Evolutionary conservation across 53 echinoderm and acorn worm species (phyloP).

Genomic region (Zoroaster sp.): DNA sequence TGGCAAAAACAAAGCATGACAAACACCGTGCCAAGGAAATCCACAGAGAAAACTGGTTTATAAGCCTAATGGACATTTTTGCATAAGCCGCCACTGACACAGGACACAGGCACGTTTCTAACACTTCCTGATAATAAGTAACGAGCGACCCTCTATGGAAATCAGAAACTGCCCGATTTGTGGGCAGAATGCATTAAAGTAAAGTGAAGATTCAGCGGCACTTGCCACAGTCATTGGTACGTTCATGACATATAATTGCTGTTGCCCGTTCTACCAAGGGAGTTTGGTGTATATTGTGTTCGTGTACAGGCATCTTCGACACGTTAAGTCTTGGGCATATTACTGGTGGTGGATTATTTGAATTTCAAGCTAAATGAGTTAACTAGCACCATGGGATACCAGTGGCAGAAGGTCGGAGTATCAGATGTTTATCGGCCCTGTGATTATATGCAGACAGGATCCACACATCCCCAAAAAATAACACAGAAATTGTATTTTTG

Average conservation of each 20-base stretch:
- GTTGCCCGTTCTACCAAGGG: background rate
- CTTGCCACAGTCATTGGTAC: background rate
- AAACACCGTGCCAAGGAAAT: background rate
- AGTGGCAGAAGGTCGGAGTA: too few species aligned
- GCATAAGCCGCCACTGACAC: background rate
- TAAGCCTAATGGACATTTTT: background rate
- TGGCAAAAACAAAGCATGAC: too few species aligned
- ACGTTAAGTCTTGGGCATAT: too few species aligned
- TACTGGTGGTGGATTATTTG: too few species aligned
- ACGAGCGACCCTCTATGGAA: background rate
- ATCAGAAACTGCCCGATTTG: slow-evolving; percentile 10
- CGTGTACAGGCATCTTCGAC: background rate
- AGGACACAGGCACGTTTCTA: background rate
- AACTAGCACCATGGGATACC: too few species aligned
- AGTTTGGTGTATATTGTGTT: background rate
- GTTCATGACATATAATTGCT: slow-evolving; percentile 1
- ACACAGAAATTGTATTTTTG: too few species aligned
- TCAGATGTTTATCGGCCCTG: too few species aligned
- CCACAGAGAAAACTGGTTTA: background rate
- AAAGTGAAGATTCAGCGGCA: background rate
- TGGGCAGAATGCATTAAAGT: slow-evolving; percentile 1
- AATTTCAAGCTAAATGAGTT: too few species aligned
- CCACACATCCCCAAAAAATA: too few species aligned
- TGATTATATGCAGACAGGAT: too few species aligned
- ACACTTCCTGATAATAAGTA: background rate